Evolutionary conservation across 2,797 vertebrate species (phyloP), one percentile per base, ranked within the genome.

Genomic region (Falco novaeseelandiae): DNA sequence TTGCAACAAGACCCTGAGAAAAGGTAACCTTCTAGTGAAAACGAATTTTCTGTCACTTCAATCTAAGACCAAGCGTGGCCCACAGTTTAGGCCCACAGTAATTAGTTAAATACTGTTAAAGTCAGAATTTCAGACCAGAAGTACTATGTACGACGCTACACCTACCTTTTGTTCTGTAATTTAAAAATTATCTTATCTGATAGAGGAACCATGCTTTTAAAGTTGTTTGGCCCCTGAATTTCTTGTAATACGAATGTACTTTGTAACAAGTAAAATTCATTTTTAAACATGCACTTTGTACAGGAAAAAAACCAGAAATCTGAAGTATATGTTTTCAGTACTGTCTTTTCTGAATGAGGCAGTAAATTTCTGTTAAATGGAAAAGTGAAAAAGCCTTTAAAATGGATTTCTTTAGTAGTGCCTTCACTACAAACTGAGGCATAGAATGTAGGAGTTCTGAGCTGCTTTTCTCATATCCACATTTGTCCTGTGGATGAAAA

Each of bases 1-100:
- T 98, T 99, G 96, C 99, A 99, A 96, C 99, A 99, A 93, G 99
- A 99, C 95, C 99, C 99, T 10, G 99, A 99, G 81, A 98, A 98
- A 98, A 99, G 99, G 99, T 99, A 98, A 97, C 4, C 10, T 71
- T 78, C 20, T 86, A 30, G 12, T 82, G 48, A 86, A 85, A 54
- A 74, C 7, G 34, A 10, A 25, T 62, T 87, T 77, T 81, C 66
- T 93, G 26, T 76, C 23, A 9, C 34, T 92, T 90, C 23, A 51
- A 1, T 52, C 44, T 77, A 63, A 80, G 62, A 72, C 16, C 5
- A 78, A 88, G 8, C 42, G 29, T 19, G 84, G 59, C 10, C 16
- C 34, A 38, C 14, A 16, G 26, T 52, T 82, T 67, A 86, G 58
- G 17, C n/a, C 73, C 52, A 71, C 40, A 70, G 32, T 79, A 82